Evolutionary conservation across 2,797 vertebrate species (phyloP).

Genomic region (Lycodopsis pacificus): DNA sequence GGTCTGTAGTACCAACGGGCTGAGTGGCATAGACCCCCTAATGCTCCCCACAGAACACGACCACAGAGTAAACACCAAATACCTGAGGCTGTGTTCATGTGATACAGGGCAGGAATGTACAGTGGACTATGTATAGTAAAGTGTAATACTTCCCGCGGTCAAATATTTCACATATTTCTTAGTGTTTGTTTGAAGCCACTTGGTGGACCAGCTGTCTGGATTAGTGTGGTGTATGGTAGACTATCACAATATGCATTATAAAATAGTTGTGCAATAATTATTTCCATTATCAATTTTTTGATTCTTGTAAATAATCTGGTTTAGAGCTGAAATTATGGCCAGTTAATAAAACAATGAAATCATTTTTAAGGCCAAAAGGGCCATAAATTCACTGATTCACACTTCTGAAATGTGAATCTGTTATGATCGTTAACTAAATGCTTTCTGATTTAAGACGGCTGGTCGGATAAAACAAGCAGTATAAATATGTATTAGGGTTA

Average conservation of each 20-base stretch:
- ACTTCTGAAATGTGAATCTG: not conserved
- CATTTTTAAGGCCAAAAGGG: not conserved
- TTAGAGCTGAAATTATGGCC: not conserved
- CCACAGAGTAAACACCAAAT: slow-evolving; percentile 38
- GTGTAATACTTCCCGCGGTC: slow-evolving; percentile 28
- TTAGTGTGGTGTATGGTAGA: slow-evolving; percentile 9
- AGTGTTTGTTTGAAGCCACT: slow-evolving; percentile 39
- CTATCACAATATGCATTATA: not conserved
- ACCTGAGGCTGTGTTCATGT: slow-evolving; percentile 30
- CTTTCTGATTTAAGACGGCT: not conserved
- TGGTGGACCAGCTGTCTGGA: slow-evolving; percentile 41
- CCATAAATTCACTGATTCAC: not conserved
- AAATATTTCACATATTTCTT: slow-evolving; percentile 33
- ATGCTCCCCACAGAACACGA: slow-evolving; percentile 28
- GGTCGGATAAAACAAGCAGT: not conserved
- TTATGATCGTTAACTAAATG: not conserved
- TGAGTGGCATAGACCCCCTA: slow-evolving; percentile 44
- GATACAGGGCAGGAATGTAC: slow-evolving; percentile 8
- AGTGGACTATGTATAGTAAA: slow-evolving; percentile 20
- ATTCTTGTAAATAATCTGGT: not conserved
- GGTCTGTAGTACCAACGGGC: slow-evolving; percentile 28
- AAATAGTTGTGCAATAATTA: not conserved
- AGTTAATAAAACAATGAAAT: not conserved
- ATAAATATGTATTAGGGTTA: not conserved
- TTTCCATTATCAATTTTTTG: not conserved